Percentiles rank a stretch among this genome's conserved stretches.
Conservation (phyloP, 2,113 vertebrate species). For the Sapajus apella region DNA sequence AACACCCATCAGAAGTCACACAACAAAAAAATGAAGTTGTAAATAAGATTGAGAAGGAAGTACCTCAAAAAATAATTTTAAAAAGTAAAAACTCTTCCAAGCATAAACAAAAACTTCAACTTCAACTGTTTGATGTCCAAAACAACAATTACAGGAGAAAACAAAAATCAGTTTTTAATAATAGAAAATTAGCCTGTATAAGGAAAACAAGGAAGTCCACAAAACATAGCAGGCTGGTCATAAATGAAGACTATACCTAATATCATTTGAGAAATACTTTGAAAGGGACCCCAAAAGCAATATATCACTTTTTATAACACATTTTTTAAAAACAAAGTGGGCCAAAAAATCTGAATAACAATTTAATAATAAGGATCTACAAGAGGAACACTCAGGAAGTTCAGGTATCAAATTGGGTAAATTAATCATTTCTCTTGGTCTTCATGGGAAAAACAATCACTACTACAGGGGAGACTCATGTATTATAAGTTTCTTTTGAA, state of each 20-base stretch:
- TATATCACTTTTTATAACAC: conserved; percentile 56
- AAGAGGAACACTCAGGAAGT: not conserved
- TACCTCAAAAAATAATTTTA: not conserved
- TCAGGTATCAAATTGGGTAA: conserved; percentile 40
- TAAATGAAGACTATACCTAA: conserved; percentile 57
- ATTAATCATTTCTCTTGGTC: conserved; percentile 39
- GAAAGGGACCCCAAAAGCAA: conserved; percentile 52
- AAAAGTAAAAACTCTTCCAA: conserved; percentile 37
- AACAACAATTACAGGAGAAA: not conserved
- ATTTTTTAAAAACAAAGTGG: conserved; percentile 1
- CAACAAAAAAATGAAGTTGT: conserved; percentile 11
- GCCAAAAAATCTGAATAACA: conserved; percentile 16
- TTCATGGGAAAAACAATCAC: not conserved
- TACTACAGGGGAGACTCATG: not conserved
- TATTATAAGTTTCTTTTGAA: not conserved
- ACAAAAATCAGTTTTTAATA: conserved; percentile 37
- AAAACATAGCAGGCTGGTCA: conserved; percentile 50
- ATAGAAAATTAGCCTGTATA: conserved; percentile 54
- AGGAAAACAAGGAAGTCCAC: conserved; percentile 35
- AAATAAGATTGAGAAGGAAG: not conserved
- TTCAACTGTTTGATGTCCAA: not conserved
- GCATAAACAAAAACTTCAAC: conserved; percentile 20
- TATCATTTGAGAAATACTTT: conserved; percentile 56
- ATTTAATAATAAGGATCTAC: conserved; percentile 50
- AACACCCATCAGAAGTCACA: not conserved